Evolutionary conservation across 2,888 invertebrate genomes (phyloP), one percentile per base, ranked within the genome.

Genomic region (Sarcophaga caerulescens): DNA sequence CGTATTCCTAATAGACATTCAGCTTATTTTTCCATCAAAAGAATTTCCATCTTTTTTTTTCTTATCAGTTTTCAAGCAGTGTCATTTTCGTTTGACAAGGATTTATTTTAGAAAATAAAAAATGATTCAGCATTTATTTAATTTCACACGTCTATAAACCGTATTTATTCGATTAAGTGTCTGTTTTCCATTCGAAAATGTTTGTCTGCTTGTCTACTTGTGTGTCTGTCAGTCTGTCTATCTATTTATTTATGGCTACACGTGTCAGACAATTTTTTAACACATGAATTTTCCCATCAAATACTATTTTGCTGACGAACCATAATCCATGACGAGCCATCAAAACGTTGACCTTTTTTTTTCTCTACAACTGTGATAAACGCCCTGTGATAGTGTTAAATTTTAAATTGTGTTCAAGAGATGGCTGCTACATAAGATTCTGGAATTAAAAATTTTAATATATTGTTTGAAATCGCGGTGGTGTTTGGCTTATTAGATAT

Each of bases 191-290:
- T 52, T 52, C 17, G 12, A 52, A 17, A 14, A 12, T 52, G 12
- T 47, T 47, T 47, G 3, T 52, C 35, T 35, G 10, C 14, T 52
- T 17, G 52, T 52, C 14, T 52, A 17, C 52, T 52, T 52, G 12
- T 14, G 3, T 52, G 52, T 52, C 17, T 17, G 52, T 47, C 11
- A 8, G 14, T 47, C 3, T 47, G 14, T 14, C 4, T 10, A 17
- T 52, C 17, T 52, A 17, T 52, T 52, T 52, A 75, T 75, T 65
- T 57, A 65, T 75, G 65, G 52, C 52, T 65, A 44, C 75, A 66
- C 25, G 52, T 66, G 75, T 66, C 75, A 75, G 75, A 75, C 57
- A 47, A 75, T 75, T 75, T 57, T 75, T 75, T 35, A 35, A 52
- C 25, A 21, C 75, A 75, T 66, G 52, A 57, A 3, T 35, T 57